A percentile compares a stretch with the other conserved stretches of the same genome.
Evolutionary conservation across 2,888 invertebrate species (phyloP).

Genomic region (Criorhina ranunculi): DNA sequence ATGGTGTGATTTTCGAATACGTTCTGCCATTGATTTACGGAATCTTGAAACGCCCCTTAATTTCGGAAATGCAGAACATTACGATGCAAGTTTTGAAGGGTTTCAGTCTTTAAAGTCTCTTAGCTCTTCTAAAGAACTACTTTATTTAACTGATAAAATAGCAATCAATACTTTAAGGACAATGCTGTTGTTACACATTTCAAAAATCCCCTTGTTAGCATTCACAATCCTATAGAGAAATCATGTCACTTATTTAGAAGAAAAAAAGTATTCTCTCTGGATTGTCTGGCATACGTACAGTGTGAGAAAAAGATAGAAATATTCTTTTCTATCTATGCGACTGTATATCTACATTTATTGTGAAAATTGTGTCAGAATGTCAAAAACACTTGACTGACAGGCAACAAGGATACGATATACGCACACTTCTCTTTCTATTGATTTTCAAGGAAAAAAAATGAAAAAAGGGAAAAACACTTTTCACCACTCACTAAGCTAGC

Average conservation of each 20-base stretch:
- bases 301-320: background rate
- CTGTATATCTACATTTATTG: background rate
- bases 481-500: background rate
- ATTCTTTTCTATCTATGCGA: background rate
- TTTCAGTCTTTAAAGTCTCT: too few species aligned
- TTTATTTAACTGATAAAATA: too few species aligned
- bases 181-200: background rate
- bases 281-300: background rate
- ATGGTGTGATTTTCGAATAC: too few species aligned
- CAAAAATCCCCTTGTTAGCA: constrained; percentile 21
- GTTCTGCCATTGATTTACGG: too few species aligned
- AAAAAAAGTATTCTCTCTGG: background rate
- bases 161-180: too few species aligned
- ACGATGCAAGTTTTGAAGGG: too few species aligned
- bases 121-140: too few species aligned
- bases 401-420: constrained; percentile 14
- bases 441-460: background rate
- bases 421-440: too few species aligned
- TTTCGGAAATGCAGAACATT: too few species aligned
- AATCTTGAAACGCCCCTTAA: too few species aligned
- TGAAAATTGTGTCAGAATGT: constrained; percentile 44
- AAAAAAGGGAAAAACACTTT: background rate
- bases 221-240: constrained; percentile 4
- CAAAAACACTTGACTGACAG: constrained; percentile 41
- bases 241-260: constrained; percentile 45